These are phyloP conservation scores for Hyposoter didymator DNA, from an alignment of 2,888 invertebrate species.

Conservation along the genomic window DNA sequence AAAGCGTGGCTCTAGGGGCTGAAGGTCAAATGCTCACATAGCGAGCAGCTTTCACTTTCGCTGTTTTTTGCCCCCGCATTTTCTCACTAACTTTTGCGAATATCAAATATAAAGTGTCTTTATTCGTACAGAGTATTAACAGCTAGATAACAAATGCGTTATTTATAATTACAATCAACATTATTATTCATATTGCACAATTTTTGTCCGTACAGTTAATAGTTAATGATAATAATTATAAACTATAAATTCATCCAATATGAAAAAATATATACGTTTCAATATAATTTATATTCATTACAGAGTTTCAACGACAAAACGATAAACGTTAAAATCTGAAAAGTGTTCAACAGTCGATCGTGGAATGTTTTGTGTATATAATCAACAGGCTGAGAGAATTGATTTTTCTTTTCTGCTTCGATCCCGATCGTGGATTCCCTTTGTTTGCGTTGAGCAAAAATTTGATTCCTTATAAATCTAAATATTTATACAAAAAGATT, in stretches of 20 bases:
- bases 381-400: not conserved
- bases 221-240: constrained; percentile 4
- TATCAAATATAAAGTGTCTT: not conserved
- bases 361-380: constrained; percentile 38
- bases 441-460: constrained; percentile 39
- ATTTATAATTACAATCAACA: not conserved
- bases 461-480: not conserved
- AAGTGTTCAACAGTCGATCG: constrained; percentile 41
- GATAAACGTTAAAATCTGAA: constrained; percentile 39
- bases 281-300: constrained; percentile 30
- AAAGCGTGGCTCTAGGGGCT: not conserved
- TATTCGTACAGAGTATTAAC: constrained; percentile 3
- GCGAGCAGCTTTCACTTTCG: constrained; percentile 10
- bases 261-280: constrained; percentile 15
- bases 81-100: not conserved
- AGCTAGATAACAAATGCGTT: not conserved
- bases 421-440: constrained; percentile 32
- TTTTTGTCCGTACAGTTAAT: constrained; percentile 17
- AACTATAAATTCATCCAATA: constrained; percentile 39
- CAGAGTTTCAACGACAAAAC: constrained; percentile 27
- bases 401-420: constrained; percentile 12
- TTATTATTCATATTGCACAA: constrained; percentile 37
- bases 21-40: not conserved
- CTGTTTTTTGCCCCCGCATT: not conserved
- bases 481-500: not conserved